phyloP scores from a whole-genome alignment of 2,113 vertebrate species.

The Austrofundulus limnaeus region DNA sequence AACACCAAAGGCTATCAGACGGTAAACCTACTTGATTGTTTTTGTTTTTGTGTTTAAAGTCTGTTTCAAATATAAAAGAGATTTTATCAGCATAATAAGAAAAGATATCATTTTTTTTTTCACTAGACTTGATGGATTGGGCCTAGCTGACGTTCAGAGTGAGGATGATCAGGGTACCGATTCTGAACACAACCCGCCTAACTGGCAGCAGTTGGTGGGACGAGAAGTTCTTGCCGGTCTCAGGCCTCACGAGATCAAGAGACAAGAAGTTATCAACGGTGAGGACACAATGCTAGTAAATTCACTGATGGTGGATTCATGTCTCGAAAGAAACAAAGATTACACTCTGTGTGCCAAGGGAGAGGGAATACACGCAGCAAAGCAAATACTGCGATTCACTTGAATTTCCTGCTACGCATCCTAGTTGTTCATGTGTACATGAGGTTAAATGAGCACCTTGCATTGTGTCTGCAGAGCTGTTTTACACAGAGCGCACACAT shows the following conservation, averaged over 20 bases:
- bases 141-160: constrained; percentile 86
- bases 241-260: constrained; percentile 93
- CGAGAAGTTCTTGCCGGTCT: constrained; percentile 87
- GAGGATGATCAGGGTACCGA: constrained; percentile 93
- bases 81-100: neutral
- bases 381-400: neutral
- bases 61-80: neutral
- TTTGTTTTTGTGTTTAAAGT: constrained; percentile 1
- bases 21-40: constrained; percentile 34
- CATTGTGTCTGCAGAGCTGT: constrained; percentile 81
- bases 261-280: constrained; percentile 98
- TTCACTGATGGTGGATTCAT: too few relatives aligned
- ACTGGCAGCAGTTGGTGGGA: constrained; percentile 96
- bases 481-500: constrained; percentile 94
- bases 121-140: constrained; percentile 83
- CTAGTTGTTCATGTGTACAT: neutral
- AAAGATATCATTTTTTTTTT: neutral
- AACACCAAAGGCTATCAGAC: constrained; percentile 71
- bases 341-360: neutral
- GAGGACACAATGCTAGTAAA: constrained; percentile 39
- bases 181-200: constrained; percentile 89
- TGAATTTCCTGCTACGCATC: constrained; percentile 9
- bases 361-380: neutral
- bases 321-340: constrained; percentile 4
- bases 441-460: neutral